phyloP scores from a whole-genome alignment of 2,888 invertebrate species.

The Coleophora flavipennella region DNA sequence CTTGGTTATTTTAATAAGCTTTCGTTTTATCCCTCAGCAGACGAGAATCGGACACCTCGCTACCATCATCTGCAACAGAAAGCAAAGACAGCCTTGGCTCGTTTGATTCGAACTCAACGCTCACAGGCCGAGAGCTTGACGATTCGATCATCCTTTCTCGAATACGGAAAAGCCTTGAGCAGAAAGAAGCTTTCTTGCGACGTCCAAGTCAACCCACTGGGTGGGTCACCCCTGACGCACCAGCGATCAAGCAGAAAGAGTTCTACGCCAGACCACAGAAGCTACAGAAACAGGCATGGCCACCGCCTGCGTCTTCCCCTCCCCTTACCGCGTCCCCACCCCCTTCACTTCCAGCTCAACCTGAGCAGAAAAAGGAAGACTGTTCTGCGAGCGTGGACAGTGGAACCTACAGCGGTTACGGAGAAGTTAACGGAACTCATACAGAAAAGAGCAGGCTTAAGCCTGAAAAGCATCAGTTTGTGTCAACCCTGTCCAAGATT shows the following conservation, averaged over 20 bases:
- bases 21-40: constrained; percentile 38
- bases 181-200: constrained; percentile 90
- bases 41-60: constrained; percentile 74
- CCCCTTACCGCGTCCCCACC: constrained; percentile 77
- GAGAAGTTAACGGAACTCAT: constrained; percentile 55
- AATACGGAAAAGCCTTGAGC: constrained; percentile 87
- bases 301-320: constrained; percentile 68
- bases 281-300: constrained; percentile 80
- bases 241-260: constrained; percentile 76
- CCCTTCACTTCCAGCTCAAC: constrained; percentile 28
- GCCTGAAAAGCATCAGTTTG: constrained; percentile 66
- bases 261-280: constrained; percentile 87
- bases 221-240: constrained; percentile 67
- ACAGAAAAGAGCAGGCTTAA: constrained; percentile 49
- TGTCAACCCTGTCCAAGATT: constrained; percentile 75
- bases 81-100: constrained; percentile 80
- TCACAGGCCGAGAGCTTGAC: constrained; percentile 78
- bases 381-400: constrained; percentile 61
- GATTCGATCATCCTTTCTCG: constrained; percentile 82
- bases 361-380: constrained; percentile 57
- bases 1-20: not conserved
- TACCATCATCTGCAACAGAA: constrained; percentile 76
- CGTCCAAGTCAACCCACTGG: constrained; percentile 79
- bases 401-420: constrained; percentile 59
- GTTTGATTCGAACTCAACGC: constrained; percentile 77